Evolutionary conservation across 1,140 invertebrate genomes (phyloP).

Genomic region (Lordiphosa clarofinis): DNA sequence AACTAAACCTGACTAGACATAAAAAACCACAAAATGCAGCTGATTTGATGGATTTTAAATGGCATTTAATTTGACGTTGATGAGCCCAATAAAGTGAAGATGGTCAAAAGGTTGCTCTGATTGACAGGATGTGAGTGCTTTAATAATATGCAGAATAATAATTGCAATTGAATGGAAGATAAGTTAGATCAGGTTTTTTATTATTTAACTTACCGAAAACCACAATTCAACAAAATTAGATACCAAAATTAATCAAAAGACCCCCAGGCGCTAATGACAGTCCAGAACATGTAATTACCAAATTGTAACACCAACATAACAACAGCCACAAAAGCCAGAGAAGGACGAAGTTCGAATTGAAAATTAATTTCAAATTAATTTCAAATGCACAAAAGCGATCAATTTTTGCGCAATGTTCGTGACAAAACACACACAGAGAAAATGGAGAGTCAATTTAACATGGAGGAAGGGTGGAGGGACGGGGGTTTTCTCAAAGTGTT

Average conservation of each 20-base stretch:
- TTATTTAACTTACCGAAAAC: conserved; percentile 1
- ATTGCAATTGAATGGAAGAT: no score
- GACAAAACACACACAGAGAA: conserved; percentile 32
- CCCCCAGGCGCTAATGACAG: conserved; percentile 56
- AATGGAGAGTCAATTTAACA: conserved; percentile 9
- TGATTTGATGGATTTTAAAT: conserved; percentile 22
- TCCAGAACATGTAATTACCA: conserved; percentile 54
- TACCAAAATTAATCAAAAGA: conserved; percentile 69
- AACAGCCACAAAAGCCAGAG: neutral
- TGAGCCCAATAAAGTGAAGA: neutral
- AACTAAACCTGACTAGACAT: conserved; percentile 12
- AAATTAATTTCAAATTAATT: conserved; percentile 76
- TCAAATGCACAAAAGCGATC: conserved; percentile 67
- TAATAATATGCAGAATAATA: no score
- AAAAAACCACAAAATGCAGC: conserved; percentile 25
- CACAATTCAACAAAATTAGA: conserved; percentile 58
- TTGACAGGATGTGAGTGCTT: conserved; percentile 3
- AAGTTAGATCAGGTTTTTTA: no score
- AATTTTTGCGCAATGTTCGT: conserved; percentile 60
- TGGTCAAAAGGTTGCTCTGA: no score
- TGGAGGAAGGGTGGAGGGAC: neutral
- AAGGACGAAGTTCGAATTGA: conserved; percentile 57
- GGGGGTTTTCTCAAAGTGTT: conserved; percentile 4
- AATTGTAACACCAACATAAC: conserved; percentile 18
- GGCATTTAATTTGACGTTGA: conserved; percentile 29